Evolutionary conservation across 2,113 vertebrate genomes (phyloP), one percentile per base, ranked within the genome.

Genomic region (Osmerus eperlanus): DNA sequence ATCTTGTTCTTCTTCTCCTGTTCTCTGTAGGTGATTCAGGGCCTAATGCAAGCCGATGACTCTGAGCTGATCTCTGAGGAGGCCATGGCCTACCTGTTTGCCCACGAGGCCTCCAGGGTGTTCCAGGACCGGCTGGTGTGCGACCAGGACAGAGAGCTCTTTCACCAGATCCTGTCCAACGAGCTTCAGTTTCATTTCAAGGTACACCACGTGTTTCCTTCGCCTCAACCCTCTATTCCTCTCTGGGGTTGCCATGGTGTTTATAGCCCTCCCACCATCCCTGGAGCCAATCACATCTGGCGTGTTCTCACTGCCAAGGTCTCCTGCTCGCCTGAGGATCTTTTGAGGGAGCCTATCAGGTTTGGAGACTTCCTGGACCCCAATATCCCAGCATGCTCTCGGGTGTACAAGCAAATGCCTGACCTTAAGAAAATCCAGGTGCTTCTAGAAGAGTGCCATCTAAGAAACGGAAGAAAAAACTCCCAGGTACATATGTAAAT

Each of bases 331-430:
- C 71, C 55, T 4, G 81, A 87, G 28, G 78, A 81, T 23, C 59
- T 91, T 66, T 87, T 86, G 76, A 78, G 68, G 3, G 81, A 89
- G 2, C 18, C 86, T 1, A 47, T 71, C 2, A 16, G 87, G 13
- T 91, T 90, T 81, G 87, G 87, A 52, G 88, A 91, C 69, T 91
- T 91, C 73, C 15, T 91, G 78, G 88, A 90, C 61, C 1, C 78
- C 25, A 86, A 86, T 53, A 78, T 74, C 7, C 1, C 84, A 51
- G 58, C 73, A 1, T 77, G 36, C 15, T 87, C 62, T 51, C 85
- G 83, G 60, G 56, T 76, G 14, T 91, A 91, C 73, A 81, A 70
- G 70, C 82, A 78, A 2, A 83, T 85, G 23, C 75, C 61, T 25
- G 78, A 83, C 66, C 72, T 78, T 7, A 52, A 71, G 41, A 85